Percentiles rank a stretch among this genome's conserved stretches.
Evolutionary conservation across 2,797 vertebrate species (phyloP).

Genomic region (Carcharodon carcharias): DNA sequence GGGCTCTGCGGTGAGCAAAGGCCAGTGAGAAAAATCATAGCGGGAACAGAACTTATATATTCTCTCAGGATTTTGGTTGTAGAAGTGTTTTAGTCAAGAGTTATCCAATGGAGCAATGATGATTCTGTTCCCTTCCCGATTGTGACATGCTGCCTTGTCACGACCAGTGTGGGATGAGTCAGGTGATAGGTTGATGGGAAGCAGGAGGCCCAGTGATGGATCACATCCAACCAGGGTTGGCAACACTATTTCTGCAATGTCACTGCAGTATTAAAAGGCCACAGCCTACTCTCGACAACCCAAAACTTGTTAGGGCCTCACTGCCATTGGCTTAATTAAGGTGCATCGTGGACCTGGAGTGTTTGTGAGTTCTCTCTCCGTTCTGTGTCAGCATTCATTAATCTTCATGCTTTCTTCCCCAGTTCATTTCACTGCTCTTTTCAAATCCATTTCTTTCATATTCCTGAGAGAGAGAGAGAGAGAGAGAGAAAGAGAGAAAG

Average conservation of each 20-base stretch:
- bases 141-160: too few species aligned
- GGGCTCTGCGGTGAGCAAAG: neutral
- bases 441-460: conserved; percentile 14
- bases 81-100: neutral
- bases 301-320: neutral
- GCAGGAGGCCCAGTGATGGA: neutral
- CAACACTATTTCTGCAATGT: too few species aligned
- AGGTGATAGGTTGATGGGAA: too few species aligned
- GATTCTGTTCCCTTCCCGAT: too few species aligned
- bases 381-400: neutral
- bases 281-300: neutral
- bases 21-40: neutral
- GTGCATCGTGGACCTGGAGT: neutral
- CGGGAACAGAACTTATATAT: neutral
- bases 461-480: neutral
- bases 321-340: neutral
- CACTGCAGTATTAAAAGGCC: too few species aligned
- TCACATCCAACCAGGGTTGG: neutral
- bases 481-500: neutral
- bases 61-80: neutral
- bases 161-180: too few species aligned
- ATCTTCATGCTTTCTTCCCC: neutral
- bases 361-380: neutral
- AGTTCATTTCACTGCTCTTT: neutral
- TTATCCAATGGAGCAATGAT: neutral